These are phyloP conservation scores for Philantomba maxwellii DNA, from an alignment of 2,113 vertebrate genomes.

Conservation along the genomic window DNA sequence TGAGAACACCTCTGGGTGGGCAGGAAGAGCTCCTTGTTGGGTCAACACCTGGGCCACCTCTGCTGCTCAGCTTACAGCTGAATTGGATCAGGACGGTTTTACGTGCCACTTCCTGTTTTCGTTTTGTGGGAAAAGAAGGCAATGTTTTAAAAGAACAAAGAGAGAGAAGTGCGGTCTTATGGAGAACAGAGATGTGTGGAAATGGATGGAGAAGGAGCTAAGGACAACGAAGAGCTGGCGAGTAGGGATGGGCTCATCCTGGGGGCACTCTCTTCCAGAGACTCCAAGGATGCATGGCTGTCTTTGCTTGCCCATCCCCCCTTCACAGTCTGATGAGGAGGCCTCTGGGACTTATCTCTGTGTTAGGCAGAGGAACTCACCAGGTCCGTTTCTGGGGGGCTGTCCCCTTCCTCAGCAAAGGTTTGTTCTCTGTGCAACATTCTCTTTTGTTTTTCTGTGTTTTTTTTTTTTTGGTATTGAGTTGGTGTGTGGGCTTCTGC, in stretches of 20 bases:
- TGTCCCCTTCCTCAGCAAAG: not conserved
- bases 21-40: too few relatives aligned
- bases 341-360: not conserved
- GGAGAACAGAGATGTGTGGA: too few relatives aligned
- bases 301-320: not conserved
- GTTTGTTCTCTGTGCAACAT: not conserved
- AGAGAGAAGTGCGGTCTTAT: not conserved
- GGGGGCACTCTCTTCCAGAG: not conserved
- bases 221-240: not conserved
- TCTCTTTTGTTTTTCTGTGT: not conserved
- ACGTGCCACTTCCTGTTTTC: not conserved
- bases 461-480: not conserved
- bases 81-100: not conserved
- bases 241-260: rapidly evolving
- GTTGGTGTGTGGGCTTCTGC: not conserved
- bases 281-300: rapidly evolving
- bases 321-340: not conserved
- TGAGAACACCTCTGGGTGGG: not conserved
- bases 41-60: not conserved
- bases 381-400: not conserved
- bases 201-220: rapidly evolving
- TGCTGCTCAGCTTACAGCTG: not conserved
- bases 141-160: not conserved
- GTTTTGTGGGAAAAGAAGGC: not conserved
- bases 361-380: not conserved